Conservation (phyloP, 2,888 invertebrate species). For the Ophioninae sp. region DNA sequence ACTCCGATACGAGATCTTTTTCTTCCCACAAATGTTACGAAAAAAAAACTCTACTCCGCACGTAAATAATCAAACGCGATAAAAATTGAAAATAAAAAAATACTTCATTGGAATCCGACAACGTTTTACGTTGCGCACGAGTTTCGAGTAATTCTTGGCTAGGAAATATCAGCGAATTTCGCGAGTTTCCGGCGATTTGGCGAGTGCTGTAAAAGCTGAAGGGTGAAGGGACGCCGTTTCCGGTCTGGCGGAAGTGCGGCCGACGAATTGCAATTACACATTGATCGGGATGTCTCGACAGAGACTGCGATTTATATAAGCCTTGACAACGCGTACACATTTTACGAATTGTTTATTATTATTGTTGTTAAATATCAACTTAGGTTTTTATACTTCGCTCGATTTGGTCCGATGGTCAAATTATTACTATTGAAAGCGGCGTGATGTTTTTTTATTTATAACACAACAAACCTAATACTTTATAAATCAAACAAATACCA, state of each 20-base stretch:
- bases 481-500: no score
- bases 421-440: no score
- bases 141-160: conserved; percentile 11
- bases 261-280: no score
- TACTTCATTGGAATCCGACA: neutral
- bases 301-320: no score
- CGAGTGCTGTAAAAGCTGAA: conserved; percentile 2
- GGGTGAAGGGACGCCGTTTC: conserved; percentile 12
- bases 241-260: conserved; percentile 10
- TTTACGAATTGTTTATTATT: no score
- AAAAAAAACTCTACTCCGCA: neutral
- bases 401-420: no score
- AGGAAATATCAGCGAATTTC: conserved; percentile 4
- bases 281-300: no score
- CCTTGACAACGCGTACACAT: no score
- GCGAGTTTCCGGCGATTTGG: conserved; percentile 3
- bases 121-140: neutral
- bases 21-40: neutral
- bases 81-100: neutral
- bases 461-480: no score
- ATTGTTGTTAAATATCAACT: no score
- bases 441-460: no score
- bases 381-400: no score
- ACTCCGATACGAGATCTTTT: neutral
- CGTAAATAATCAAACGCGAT: neutral